These are phyloP conservation scores for Actinia tenebrosa DNA, from an alignment of 64 coral and sea anemone species.

Conservation along the genomic window DNA sequence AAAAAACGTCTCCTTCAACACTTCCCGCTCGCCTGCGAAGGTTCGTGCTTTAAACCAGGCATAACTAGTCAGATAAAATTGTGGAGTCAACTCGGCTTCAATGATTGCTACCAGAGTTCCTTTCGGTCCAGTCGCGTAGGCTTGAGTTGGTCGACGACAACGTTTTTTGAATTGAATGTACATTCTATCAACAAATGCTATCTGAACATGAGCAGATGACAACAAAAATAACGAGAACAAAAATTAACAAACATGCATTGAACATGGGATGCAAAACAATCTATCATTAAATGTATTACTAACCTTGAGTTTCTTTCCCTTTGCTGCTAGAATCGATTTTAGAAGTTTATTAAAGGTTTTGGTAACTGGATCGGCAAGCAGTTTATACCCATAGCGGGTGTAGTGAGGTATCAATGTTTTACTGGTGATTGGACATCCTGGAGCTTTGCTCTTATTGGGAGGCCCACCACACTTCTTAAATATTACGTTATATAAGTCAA, in stretches of 20 bases:
- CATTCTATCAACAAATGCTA: no score
- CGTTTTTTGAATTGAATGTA: no score
- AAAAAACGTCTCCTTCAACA: no score
- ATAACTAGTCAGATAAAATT: no score
- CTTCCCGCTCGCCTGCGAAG: no score
- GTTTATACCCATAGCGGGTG: slow-evolving; percentile 46
- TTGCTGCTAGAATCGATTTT: background rate
- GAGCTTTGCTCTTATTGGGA: slow-evolving; percentile 20
- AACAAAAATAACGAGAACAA: background rate
- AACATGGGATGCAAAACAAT: background rate
- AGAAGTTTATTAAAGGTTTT: background rate
- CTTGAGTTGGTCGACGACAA: no score
- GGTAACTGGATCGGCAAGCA: background rate
- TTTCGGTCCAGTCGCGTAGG: no score
- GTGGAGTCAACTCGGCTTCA: no score
- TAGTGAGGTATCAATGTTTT: slow-evolving; percentile 65
- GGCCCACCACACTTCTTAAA: slow-evolving; percentile 46
- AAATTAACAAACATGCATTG: background rate
- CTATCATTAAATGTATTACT: background rate
- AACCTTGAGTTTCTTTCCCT: background rate
- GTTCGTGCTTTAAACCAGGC: no score
- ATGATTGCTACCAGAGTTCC: no score
- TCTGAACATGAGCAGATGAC: no score
- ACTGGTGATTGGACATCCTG: slow-evolving; percentile 41
- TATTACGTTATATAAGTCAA: slow-evolving; percentile 66